These are phyloP conservation scores for Meandrina meandrites DNA, from an alignment of 92 coral and sea anemone species.

Conservation along the genomic window DNA sequence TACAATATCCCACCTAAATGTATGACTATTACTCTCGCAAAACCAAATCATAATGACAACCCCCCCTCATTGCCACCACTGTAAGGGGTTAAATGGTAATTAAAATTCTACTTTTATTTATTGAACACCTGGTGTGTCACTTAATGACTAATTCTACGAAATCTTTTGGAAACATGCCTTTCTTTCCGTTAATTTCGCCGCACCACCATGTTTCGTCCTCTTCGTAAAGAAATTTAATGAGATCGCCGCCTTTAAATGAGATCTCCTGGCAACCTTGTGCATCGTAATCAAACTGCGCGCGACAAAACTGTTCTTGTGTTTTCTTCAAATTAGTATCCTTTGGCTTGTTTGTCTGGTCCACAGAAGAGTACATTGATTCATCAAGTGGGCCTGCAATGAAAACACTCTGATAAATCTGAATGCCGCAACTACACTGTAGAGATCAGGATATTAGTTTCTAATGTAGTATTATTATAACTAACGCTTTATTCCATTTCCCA, in stretches of 20 bases:
- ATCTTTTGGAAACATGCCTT: slow-evolving; percentile 89
- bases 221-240: slow-evolving; percentile 56
- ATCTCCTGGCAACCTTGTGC: slow-evolving; percentile 91
- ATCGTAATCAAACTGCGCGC: slow-evolving; percentile 75
- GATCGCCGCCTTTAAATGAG: slow-evolving; percentile 80
- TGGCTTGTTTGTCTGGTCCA: slow-evolving; percentile 42
- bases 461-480: background rate
- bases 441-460: background rate
- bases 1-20: too few species aligned
- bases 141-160: slow-evolving; percentile 51
- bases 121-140: too few species aligned
- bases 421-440: background rate
- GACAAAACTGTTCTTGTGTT: slow-evolving; percentile 54
- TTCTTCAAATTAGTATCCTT: background rate
- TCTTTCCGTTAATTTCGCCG: slow-evolving; percentile 79
- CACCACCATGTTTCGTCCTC: slow-evolving; percentile 92
- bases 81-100: too few species aligned
- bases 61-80: too few species aligned
- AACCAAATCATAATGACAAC: too few species aligned
- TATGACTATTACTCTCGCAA: too few species aligned
- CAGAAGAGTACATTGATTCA: slow-evolving; percentile 69
- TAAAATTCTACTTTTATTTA: too few species aligned
- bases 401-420: background rate
- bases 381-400: slow-evolving; percentile 24
- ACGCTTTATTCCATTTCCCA: too few species aligned